Percentiles rank a stretch among this genome's conserved stretches.
These are phyloP conservation scores for Liopterus haemorrhoidalis DNA, from an alignment of 2,888 invertebrate species.

Conservation along the genomic window DNA sequence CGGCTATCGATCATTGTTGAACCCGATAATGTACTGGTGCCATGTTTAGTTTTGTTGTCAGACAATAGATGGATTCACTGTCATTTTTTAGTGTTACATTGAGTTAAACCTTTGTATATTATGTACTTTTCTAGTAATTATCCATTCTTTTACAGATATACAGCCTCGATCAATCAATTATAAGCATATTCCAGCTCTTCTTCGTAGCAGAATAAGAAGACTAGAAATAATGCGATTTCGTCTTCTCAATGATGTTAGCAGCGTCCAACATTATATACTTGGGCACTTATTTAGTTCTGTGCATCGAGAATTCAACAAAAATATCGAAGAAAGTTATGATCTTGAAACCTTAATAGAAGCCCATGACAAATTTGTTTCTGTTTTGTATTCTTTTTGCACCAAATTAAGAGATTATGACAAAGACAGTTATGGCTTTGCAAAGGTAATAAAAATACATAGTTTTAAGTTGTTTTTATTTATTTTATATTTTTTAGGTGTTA, in stretches of 20 bases:
- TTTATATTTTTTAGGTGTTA: constrained; percentile 33
- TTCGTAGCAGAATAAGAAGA: constrained; percentile 25
- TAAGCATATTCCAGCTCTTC: too few relatives aligned
- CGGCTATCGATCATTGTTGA: too few relatives aligned
- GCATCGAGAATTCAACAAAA: constrained; percentile 37
- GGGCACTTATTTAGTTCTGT: constrained; percentile 38
- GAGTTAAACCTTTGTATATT: too few relatives aligned
- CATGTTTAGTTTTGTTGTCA: too few relatives aligned
- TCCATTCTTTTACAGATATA: too few relatives aligned
- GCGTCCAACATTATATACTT: constrained; percentile 42
- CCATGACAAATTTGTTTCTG: constrained; percentile 40
- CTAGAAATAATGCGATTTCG: constrained; percentile 39
- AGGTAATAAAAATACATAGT: constrained; percentile 33
- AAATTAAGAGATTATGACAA: constrained; percentile 33
- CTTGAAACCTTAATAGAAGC: constrained; percentile 38
- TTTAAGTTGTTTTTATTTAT: constrained; percentile 2
- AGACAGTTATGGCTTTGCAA: constrained; percentile 34
- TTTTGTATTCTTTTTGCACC: constrained; percentile 32
- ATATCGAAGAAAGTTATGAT: constrained; percentile 40
- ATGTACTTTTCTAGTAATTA: too few relatives aligned
- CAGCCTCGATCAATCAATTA: too few relatives aligned
- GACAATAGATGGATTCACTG: too few relatives aligned
- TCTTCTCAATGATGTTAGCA: constrained; percentile 39
- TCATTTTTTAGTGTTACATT: too few relatives aligned
- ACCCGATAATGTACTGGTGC: too few relatives aligned